Evolutionary conservation across 1,140 invertebrate species (phyloP), one percentile per base, ranked within the genome.

Genomic region (Samia ricini): DNA sequence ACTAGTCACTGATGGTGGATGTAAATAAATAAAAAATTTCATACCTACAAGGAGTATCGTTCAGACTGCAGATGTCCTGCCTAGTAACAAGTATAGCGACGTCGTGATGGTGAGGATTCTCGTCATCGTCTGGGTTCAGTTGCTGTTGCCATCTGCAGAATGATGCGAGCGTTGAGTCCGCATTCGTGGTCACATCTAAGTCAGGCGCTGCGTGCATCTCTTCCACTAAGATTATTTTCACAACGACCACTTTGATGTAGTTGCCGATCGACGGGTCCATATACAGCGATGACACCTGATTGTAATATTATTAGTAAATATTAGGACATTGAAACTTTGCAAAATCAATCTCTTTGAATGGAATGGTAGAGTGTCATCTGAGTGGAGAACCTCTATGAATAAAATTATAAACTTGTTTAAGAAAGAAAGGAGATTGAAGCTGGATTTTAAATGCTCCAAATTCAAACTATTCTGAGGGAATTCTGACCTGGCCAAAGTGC

Each of bases 41-140:
- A 66, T 89, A 91, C 90, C 89, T 91, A 88, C 90, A 91, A 70
- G 95, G 95, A 42, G 93, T 92, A 81, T 95, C 94, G 72, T 94
- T 92, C 61, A 93, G 92, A 33, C 95, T 94, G 88, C 97, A 98
- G 69, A 98, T 97, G 81, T 98, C 95, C 79, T 94, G 94, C 69
- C 97, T 95, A 49, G 98, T 99, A 22, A 98, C 92, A 4, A 99
- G 91, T 71, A 99, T 95, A 42, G 97, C 98, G 0, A 98, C 96
- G 77, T 98, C 98, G 82, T 99, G 97, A 78, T 98, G 97, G 77
- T 97, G 94, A 4, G 96, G 96, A 89, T 97, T 94, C 3, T 93
- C 91, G 67, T 97, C 96, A 70, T 95, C 93, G 23, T 91, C 88
- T 0, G 95, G 95, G 87, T 98, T 98, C 56, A 95, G 88, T 56